Percentiles rank a stretch among this genome's conserved stretches.
Conservation (phyloP, 2,888 invertebrate species). For the Deilephila porcellus region DNA sequence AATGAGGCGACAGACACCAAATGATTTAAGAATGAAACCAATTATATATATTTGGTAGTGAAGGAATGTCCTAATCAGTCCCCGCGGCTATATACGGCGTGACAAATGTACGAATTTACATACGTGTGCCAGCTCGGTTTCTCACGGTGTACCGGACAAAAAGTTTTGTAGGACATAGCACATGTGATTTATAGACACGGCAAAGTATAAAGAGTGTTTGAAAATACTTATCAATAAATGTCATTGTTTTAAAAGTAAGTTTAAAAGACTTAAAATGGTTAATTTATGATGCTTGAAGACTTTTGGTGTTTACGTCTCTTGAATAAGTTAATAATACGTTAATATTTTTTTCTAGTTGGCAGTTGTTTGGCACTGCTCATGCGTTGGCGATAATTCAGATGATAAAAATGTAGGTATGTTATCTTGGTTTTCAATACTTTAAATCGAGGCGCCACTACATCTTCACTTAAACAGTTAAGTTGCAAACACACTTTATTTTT, state of each 20-base stretch:
- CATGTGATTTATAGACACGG: not conserved
- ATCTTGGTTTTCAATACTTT: not conserved
- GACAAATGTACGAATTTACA: conserved; percentile 23
- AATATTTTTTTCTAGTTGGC: no score
- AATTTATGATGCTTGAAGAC: no score
- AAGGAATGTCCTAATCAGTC: conserved; percentile 1
- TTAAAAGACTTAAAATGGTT: no score
- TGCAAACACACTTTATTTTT: conserved; percentile 1
- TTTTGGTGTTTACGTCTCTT: no score
- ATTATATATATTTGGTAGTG: not conserved
- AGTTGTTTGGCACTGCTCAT: no score
- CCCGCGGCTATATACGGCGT: not conserved
- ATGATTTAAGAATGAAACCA: not conserved
- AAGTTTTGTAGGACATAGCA: conserved; percentile 15
- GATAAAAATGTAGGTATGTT: no score
- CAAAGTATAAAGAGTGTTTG: not conserved
- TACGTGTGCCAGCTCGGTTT: not conserved
- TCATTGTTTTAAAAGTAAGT: no score
- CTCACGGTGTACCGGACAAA: conserved; percentile 14
- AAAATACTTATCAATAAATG: no score
- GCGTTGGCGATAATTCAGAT: no score
- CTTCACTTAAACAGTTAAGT: conserved; percentile 14
- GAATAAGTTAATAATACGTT: no score
- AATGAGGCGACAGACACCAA: not conserved
- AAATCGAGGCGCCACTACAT: not conserved